These are phyloP conservation scores for Drosophila eugracilis DNA, from an alignment of 1,140 invertebrate genomes.

Conservation along the genomic window DNA sequence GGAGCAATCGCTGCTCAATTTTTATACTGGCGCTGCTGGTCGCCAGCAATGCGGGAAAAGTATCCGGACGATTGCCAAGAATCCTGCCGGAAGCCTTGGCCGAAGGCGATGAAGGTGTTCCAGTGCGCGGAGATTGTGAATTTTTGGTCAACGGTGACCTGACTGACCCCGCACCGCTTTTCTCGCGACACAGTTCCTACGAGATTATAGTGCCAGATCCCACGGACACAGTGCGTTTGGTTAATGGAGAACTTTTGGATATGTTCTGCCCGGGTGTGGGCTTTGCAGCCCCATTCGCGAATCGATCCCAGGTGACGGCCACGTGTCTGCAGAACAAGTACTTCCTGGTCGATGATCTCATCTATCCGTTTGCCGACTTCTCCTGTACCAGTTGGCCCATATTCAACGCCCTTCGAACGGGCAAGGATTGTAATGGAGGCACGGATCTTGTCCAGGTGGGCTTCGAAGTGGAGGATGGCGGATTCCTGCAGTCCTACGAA, in stretches of 20 bases:
- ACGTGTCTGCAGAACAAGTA: slow-evolving; percentile 75
- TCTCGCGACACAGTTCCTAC: slow-evolving; percentile 52
- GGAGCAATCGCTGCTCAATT: slow-evolving; percentile 43
- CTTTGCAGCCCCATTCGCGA: slow-evolving; percentile 60
- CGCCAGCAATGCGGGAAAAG: slow-evolving; percentile 11
- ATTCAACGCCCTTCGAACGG: slow-evolving; percentile 76
- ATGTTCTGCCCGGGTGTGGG: slow-evolving; percentile 70
- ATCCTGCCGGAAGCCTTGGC: slow-evolving; percentile 41
- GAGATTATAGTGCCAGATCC: slow-evolving; percentile 72
- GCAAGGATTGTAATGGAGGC: slow-evolving; percentile 73
- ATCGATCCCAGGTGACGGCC: slow-evolving; percentile 58
- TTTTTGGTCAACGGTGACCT: slow-evolving; percentile 76
- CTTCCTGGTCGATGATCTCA: slow-evolving; percentile 66
- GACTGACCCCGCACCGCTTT: slow-evolving; percentile 71
- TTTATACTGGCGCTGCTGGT: slow-evolving; percentile 52
- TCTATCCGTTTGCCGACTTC: slow-evolving; percentile 75
- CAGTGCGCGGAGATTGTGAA: slow-evolving; percentile 67
- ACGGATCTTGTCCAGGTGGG: slow-evolving; percentile 78
- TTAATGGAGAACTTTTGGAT: slow-evolving; percentile 71
- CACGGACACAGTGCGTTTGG: slow-evolving; percentile 64
- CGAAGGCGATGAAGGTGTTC: slow-evolving; percentile 58
- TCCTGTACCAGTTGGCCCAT: slow-evolving; percentile 64
- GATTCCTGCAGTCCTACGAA: slow-evolving; percentile 83
- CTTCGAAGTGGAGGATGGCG: slow-evolving; percentile 69
- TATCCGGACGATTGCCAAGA: slow-evolving; percentile 33